phyloP scores from a whole-genome alignment of 2,797 vertebrate species.

The Phataginus tetradactyla region DNA sequence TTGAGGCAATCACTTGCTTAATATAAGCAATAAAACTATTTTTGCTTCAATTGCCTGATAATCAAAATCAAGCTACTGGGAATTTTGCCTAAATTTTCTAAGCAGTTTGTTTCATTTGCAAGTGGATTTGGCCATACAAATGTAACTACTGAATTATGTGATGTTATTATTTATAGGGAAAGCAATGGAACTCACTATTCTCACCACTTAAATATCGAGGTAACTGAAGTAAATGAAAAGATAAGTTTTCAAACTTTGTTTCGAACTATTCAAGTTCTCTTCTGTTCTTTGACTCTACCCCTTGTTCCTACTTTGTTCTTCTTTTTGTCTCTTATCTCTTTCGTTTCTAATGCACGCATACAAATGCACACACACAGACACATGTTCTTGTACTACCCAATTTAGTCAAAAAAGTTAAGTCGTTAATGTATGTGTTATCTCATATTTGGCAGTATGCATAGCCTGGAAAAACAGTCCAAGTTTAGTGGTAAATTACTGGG shows the following conservation, averaged over 20 bases:
- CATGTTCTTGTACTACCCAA: not conserved
- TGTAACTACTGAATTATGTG: not conserved
- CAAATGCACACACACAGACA: not conserved
- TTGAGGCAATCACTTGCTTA: conserved; percentile 60
- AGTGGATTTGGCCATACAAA: not conserved
- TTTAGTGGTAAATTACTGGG: not conserved
- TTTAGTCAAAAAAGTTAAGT: not conserved
- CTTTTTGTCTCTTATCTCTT: not conserved
- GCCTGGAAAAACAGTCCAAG: not conserved
- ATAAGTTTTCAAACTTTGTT: not conserved
- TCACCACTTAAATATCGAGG: not conserved
- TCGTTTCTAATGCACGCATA: not conserved
- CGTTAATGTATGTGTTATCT: not conserved
- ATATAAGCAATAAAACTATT: conserved; percentile 66
- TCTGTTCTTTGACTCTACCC: not conserved
- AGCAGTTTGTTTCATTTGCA: conserved; percentile 50
- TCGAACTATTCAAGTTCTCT: not conserved
- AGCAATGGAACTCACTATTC: not conserved
- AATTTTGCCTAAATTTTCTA: conserved; percentile 69
- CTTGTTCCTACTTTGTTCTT: not conserved
- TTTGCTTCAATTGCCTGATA: conserved; percentile 70
- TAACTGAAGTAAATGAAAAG: not conserved
- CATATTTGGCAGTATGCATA: not conserved
- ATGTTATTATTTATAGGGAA: not conserved
- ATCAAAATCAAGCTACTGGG: conserved; percentile 65